Evolutionary conservation across 2,113 vertebrate species (phyloP).

Genomic region (Pyxicephalus adspersus): DNA sequence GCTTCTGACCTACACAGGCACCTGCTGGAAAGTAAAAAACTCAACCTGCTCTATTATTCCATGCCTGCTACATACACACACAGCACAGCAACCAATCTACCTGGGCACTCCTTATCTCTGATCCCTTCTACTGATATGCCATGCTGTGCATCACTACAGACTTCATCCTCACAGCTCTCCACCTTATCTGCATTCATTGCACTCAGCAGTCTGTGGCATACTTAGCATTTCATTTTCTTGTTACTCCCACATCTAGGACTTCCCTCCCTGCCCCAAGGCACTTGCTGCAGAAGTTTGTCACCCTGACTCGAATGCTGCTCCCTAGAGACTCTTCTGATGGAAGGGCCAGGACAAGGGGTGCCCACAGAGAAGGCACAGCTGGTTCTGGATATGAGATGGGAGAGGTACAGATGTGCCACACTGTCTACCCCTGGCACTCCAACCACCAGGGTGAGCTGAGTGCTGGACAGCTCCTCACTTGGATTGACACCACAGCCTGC

Average conservation of each 20-base stretch:
- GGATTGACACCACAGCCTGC: constrained; percentile 76
- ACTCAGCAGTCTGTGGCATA: neutral
- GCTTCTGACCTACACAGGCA: neutral
- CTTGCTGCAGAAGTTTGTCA: constrained; percentile 31
- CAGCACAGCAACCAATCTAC: neutral
- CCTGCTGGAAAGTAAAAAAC: constrained; percentile 19
- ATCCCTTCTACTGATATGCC: neutral
- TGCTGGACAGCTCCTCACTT: constrained; percentile 74
- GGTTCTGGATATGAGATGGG: constrained; percentile 33
- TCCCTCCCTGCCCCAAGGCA: neutral
- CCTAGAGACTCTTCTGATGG: neutral
- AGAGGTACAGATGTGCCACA: constrained; percentile 70
- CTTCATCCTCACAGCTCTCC: neutral
- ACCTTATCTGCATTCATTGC: neutral
- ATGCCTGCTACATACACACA: neutral
- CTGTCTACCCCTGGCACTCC: constrained; percentile 69
- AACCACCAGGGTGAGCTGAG: constrained; percentile 69
- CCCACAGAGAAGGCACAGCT: neutral
- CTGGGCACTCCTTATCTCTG: neutral
- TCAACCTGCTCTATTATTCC: too few species aligned
- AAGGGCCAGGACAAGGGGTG: neutral
- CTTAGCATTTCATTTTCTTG: neutral
- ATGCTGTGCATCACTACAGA: neutral
- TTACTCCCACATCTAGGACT: constrained; percentile 1
- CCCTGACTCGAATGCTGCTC: neutral